These are phyloP conservation scores for Leucoraja ocellata DNA, from an alignment of 2,797 vertebrate species.

Conservation along the genomic window DNA sequence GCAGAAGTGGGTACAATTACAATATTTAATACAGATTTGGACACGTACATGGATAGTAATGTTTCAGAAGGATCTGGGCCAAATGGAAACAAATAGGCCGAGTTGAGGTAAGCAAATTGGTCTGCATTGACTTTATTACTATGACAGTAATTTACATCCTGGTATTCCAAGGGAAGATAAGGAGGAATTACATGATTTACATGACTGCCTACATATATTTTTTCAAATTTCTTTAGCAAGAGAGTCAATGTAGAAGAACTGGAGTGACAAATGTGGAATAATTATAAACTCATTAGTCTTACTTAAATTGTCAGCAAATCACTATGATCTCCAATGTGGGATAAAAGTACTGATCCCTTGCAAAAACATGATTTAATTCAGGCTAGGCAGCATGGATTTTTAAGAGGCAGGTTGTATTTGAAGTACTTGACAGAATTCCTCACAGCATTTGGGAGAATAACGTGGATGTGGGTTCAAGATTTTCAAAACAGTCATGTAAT, in stretches of 20 bases:
- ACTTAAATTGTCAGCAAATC: background rate
- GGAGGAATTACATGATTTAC: background rate
- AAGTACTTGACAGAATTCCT: conserved; percentile 6
- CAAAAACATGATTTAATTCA: conserved; percentile 16
- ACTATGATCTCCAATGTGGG: background rate
- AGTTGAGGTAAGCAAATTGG: too few species aligned
- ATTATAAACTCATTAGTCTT: background rate
- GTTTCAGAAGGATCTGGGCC: too few species aligned
- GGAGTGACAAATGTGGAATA: background rate
- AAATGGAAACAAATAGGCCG: background rate
- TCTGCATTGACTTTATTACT: too few species aligned
- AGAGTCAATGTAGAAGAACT: background rate
- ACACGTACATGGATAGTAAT: too few species aligned
- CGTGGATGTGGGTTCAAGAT: background rate
- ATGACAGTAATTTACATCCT: background rate
- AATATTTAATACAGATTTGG: too few species aligned
- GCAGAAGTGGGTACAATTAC: too few species aligned
- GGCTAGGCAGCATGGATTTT: conserved; percentile 8
- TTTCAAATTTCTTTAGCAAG: background rate
- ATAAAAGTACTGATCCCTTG: background rate
- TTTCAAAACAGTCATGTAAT: background rate
- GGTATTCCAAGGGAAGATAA: background rate
- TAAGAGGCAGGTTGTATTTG: conserved; percentile 14
- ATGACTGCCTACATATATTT: background rate
- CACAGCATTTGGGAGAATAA: background rate